Percentiles rank a stretch among this genome's conserved stretches.
phyloP scores from a whole-genome alignment of 1,140 invertebrate species.

The Procambarus clarkii region DNA sequence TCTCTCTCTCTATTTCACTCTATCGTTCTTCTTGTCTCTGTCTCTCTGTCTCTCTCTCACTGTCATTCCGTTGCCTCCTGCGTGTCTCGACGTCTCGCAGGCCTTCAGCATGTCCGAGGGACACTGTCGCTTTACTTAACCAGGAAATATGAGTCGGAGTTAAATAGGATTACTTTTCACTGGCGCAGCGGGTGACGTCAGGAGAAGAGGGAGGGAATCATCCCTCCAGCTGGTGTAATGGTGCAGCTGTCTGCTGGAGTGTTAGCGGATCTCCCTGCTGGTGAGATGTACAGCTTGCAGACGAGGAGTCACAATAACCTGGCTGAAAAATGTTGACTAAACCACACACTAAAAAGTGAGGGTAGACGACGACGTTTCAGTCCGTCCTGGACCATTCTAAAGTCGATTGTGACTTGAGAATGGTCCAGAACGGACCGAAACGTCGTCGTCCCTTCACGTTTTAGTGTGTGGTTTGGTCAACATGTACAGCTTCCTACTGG shows the following conservation, averaged over 20 bases:
- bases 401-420: no score
- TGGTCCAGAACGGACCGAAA: no score
- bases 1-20: background rate
- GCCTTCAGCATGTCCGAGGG: background rate
- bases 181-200: background rate
- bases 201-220: background rate
- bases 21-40: background rate
- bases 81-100: background rate
- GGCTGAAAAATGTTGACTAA: no score
- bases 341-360: no score
- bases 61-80: background rate
- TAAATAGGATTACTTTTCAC: conserved; percentile 1
- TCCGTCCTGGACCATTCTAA: no score
- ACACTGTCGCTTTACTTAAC: background rate
- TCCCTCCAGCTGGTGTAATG: background rate
- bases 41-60: background rate
- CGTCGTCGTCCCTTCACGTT: no score
- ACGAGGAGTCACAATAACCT: no score
- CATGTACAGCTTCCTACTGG: background rate
- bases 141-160: background rate
- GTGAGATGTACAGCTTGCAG: background rate
- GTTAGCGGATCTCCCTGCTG: background rate
- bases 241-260: background rate
- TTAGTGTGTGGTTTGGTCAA: no score
- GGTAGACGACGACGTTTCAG: no score